phyloP scores from a whole-genome alignment of 2,113 vertebrate species.

The Nematolebias whitei region DNA sequence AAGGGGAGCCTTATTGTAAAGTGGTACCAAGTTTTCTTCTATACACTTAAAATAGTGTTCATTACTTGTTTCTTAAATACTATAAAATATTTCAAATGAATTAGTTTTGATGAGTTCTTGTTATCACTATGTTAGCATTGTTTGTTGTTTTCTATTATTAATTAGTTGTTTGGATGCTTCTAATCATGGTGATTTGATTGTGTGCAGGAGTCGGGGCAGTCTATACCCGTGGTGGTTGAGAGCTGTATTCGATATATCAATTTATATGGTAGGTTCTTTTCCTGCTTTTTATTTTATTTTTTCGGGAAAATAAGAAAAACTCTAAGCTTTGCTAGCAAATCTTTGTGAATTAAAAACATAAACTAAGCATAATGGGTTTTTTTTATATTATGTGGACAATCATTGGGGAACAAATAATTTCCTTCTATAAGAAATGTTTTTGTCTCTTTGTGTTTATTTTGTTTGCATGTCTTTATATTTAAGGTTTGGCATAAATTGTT shows the following conservation, averaged over 20 bases:
- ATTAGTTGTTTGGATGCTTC: not conserved
- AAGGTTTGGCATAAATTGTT: no score
- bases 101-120: constrained; percentile 7
- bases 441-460: no score
- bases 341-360: no score
- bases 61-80: no score
- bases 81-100: not conserved
- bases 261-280: constrained; percentile 87
- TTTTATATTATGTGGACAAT: no score
- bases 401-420: no score
- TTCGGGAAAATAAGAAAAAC: no score
- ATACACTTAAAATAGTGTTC: not conserved
- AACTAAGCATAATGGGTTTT: no score
- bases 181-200: constrained; percentile 23
- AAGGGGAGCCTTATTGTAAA: no score
- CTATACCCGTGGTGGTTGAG: constrained; percentile 96
- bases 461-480: no score
- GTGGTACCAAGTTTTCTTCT: not conserved
- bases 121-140: constrained; percentile 21
- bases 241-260: constrained; percentile 98
- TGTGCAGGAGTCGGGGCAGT: constrained; percentile 90
- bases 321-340: no score
- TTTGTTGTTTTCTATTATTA: not conserved
- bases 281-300: not conserved
- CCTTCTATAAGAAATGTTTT: no score